Evolutionary conservation across 2,113 vertebrate species (phyloP).

Genomic region (Sitta europaea): DNA sequence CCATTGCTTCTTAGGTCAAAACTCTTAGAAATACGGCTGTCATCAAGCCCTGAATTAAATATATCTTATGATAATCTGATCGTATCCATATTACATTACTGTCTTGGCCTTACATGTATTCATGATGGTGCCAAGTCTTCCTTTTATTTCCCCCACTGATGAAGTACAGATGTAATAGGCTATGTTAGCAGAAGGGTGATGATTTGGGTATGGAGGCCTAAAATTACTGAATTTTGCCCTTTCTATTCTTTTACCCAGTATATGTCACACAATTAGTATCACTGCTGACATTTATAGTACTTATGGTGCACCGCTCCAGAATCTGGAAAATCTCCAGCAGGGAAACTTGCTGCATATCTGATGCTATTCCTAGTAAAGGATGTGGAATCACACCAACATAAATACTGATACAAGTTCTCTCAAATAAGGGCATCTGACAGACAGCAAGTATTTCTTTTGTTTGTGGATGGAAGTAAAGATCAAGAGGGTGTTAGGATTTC

Average conservation of each 20-base stretch:
- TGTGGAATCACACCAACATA: neutral
- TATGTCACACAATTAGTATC: neutral
- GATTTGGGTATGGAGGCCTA: neutral
- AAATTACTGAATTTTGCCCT: neutral
- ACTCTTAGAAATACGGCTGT: neutral
- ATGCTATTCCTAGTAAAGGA: neutral
- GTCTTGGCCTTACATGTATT: neutral
- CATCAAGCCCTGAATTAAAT: neutral
- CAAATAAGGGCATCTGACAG: neutral
- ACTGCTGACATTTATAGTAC: neutral
- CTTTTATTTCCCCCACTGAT: neutral
- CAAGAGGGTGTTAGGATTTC: neutral
- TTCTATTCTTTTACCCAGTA: neutral
- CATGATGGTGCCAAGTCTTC: neutral
- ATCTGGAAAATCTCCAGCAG: slow-evolving; percentile 5
- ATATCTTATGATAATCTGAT: neutral
- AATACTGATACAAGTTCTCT: slow-evolving; percentile 6
- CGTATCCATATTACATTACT: neutral
- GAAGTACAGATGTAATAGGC: neutral
- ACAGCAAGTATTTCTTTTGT: neutral
- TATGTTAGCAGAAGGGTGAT: neutral
- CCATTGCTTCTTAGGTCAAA: neutral
- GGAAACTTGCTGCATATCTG: slow-evolving; percentile 39
- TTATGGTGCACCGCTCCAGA: slow-evolving; percentile 9
- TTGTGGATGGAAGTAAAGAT: neutral